phyloP scores from a whole-genome alignment of 2,888 invertebrate species.

The Crossocerus cetratus region DNA sequence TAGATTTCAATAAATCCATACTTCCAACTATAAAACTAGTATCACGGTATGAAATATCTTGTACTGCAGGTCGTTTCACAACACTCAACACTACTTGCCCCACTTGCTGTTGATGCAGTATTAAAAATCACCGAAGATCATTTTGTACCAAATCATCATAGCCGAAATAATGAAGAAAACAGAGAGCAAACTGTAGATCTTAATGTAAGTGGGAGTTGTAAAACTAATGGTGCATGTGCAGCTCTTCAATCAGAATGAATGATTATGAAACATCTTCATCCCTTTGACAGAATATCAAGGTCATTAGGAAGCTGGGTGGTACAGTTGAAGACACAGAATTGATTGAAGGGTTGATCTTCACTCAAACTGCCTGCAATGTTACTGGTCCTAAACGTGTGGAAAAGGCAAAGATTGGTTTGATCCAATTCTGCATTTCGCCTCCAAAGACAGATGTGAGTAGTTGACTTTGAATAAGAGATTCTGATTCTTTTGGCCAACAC shows the following conservation, averaged over 20 bases:
- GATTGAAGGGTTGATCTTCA: slow-evolving; percentile 96
- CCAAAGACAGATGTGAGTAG: slow-evolving; percentile 96
- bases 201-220: slow-evolving; percentile 75
- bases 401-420: slow-evolving; percentile 98
- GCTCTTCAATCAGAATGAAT: neutral
- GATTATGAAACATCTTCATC: neutral
- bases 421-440: slow-evolving; percentile 99
- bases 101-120: slow-evolving; percentile 98
- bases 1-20: slow-evolving; percentile 56
- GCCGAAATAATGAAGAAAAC: too few relatives aligned
- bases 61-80: slow-evolving; percentile 91
- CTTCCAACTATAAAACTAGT: neutral
- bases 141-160: too few relatives aligned
- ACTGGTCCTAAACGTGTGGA: slow-evolving; percentile 96
- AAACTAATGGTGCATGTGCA: neutral
- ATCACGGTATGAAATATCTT: neutral
- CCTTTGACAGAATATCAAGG: slow-evolving; percentile 87
- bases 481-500: too few relatives aligned
- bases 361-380: slow-evolving; percentile 91
- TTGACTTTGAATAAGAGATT: neutral
- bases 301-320: slow-evolving; percentile 97
- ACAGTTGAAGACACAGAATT: slow-evolving; percentile 98
- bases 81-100: slow-evolving; percentile 95
- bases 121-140: slow-evolving; percentile 89
- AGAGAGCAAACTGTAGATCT: slow-evolving; percentile 91